Evolutionary conservation across 2,888 invertebrate species (phyloP).

Genomic region (Balanococcus diminutus): DNA sequence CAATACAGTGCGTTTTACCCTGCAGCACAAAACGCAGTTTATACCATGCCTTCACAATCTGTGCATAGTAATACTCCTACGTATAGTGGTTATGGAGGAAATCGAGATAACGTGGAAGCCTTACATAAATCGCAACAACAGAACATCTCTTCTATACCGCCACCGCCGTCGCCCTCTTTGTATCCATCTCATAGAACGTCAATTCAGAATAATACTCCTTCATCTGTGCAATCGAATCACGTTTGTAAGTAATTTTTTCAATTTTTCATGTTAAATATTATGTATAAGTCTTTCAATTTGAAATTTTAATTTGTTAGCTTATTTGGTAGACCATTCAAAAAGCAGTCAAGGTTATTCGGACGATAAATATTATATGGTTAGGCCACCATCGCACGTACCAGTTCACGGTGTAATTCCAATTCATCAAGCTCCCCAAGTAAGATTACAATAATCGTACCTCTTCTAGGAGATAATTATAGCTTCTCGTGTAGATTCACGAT

Average conservation of each 20-base stretch:
- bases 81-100: neutral
- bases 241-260: slow-evolving; percentile 40
- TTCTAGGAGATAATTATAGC: neutral
- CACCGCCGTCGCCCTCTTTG: neutral
- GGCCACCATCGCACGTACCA: slow-evolving; percentile 66
- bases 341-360: slow-evolving; percentile 22
- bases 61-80: slow-evolving; percentile 23
- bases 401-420: slow-evolving; percentile 63
- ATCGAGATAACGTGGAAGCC: slow-evolving; percentile 9
- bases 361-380: slow-evolving; percentile 58
- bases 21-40: slow-evolving; percentile 3
- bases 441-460: neutral
- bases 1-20: slow-evolving; percentile 26
- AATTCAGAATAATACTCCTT: neutral
- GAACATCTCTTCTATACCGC: neutral
- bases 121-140: slow-evolving; percentile 36
- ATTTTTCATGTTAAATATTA: neutral
- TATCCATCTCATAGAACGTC: slow-evolving; percentile 39
- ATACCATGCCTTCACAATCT: slow-evolving; percentile 23
- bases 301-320: neutral
- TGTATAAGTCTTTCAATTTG: neutral
- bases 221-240: slow-evolving; percentile 40
- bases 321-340: slow-evolving; percentile 48
- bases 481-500: neutral
- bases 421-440: slow-evolving; percentile 65